Base-by-base conservation (phyloP, 2,797 vertebrate genomes). In the Paedocypris micromegethes region DNA sequence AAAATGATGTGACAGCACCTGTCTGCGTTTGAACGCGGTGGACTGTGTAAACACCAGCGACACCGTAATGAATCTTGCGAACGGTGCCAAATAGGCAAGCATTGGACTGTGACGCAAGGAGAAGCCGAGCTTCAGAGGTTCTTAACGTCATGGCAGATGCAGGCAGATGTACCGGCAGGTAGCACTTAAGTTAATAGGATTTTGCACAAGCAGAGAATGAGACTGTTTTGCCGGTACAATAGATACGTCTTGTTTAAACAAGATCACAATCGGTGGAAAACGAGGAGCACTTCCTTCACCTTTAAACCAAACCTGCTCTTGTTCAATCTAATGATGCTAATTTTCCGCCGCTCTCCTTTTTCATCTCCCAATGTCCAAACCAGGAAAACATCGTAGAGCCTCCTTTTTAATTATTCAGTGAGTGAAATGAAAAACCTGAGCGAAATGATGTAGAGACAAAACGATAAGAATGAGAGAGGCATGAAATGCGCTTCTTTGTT, bases 101-200 rank as follows among this genome's bases (percentile, higher is more conserved):
- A 49, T 48, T 23, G 52, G 50, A 56, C 50, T 51, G 59, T 68
- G 62, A 68, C 39, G 9, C 55, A 45, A 64, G 55, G 38, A 64
- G 62, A 54, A 58, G 23, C 5, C 46, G 60, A 54, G 5, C 44
- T 57, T 47, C 38, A 65, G 44, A 51, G 60, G 58, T 53, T 72
- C 65, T 74, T 65, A 75, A 76, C 64, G 75, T 55, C 44, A 54
- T 1, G 47, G 64, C 43, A 44, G 38, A 53, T 23, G 38, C 66
- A 3, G 9, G 59, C 64, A 59, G 71, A 64, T 57, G 54, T 52
- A 46, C 64, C 69, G 78, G 76, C 73, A 77, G 67, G 72, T 66
- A 74, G 70, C 67, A 72, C 76, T 81, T 61, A 65, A 70, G 72
- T 77, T 79, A 84, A 83, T 80, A 56, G 9, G 76, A 79, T 82